Evolutionary conservation across 2,113 vertebrate genomes (phyloP).

Genomic region (Puffinus mauretanicus): DNA sequence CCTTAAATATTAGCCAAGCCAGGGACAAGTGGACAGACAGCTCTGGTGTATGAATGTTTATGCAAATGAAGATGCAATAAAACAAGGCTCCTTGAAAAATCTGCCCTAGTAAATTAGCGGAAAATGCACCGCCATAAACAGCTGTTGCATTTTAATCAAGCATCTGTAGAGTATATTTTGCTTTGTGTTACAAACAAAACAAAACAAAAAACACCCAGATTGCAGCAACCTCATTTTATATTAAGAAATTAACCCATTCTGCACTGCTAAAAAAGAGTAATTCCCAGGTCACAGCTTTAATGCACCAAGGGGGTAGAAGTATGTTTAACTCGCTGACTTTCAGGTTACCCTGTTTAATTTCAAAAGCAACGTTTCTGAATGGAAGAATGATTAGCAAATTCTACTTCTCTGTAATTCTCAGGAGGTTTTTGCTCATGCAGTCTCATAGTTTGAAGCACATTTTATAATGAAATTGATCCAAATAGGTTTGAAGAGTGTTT

Average conservation of each 20-base stretch:
- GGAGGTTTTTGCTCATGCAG: background rate
- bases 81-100: constrained; percentile 68
- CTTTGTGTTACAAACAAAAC: constrained; percentile 68
- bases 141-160: constrained; percentile 78
- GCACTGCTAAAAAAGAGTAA: background rate
- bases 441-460: background rate
- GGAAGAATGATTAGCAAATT: background rate
- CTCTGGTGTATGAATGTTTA: constrained; percentile 25
- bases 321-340: background rate
- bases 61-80: constrained; percentile 67
- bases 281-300: background rate
- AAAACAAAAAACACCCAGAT: constrained; percentile 63
- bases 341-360: background rate
- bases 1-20: background rate
- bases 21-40: background rate
- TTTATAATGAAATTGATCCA: background rate
- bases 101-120: constrained; percentile 71
- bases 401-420: background rate
- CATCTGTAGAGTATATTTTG: constrained; percentile 71
- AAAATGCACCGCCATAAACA: constrained; percentile 73
- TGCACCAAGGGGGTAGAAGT: rapidly evolving
- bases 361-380: background rate
- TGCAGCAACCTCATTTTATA: constrained; percentile 64
- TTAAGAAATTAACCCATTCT: constrained; percentile 56
- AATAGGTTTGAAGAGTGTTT: background rate